A percentile compares a stretch with the other conserved stretches of the same genome.
phyloP scores from a whole-genome alignment of 2,888 invertebrate genomes.

The Pandemis cinnamomeana region DNA sequence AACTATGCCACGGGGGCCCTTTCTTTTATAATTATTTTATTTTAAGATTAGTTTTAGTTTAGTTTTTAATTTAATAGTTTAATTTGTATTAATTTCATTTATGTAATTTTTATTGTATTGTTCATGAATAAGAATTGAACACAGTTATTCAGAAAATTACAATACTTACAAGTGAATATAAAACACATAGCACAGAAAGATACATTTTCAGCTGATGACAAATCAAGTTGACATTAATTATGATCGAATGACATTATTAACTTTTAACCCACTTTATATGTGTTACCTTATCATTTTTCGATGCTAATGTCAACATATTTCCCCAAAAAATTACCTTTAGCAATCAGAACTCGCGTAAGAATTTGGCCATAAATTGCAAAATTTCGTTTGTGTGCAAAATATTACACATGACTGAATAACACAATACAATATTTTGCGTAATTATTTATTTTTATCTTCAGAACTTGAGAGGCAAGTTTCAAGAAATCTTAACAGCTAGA shows the following conservation, averaged over 20 bases:
- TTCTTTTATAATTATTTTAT: too few species aligned
- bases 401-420: neutral
- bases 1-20: too few species aligned
- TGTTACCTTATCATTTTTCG: neutral
- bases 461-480: too few species aligned
- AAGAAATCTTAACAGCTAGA: too few species aligned
- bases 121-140: too few species aligned
- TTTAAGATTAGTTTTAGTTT: too few species aligned
- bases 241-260: neutral
- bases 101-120: too few species aligned
- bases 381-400: conserved; percentile 3
- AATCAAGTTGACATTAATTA: neutral
- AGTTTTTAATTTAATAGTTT: too few species aligned
- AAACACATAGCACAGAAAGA: neutral
- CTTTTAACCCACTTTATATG: conserved; percentile 16
- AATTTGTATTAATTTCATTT: too few species aligned
- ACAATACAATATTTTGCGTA: neutral
- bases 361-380: conserved; percentile 18
- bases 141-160: too few species aligned
- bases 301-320: conserved; percentile 14
- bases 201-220: neutral
- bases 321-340: conserved; percentile 12
- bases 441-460: neutral
- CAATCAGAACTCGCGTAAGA: conserved; percentile 20
- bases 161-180: conserved; percentile 9